Percentiles rank a stretch among this genome's conserved stretches.
These are phyloP conservation scores for Rhagologus leucostigma DNA, from an alignment of 2,113 vertebrate species.

Conservation along the genomic window DNA sequence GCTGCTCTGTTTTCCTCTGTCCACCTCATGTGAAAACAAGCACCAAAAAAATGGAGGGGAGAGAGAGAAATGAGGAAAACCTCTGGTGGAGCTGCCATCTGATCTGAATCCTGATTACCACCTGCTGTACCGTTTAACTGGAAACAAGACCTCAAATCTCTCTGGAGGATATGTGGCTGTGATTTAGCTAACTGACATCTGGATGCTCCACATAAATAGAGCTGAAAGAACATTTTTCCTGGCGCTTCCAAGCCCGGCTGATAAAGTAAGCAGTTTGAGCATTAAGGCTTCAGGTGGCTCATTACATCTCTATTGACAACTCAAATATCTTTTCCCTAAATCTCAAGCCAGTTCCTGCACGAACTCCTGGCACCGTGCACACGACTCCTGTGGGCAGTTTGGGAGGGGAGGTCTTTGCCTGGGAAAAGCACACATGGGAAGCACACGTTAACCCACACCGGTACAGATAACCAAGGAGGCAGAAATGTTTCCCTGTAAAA, in stretches of 20 bases:
- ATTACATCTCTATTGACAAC: conserved; percentile 44
- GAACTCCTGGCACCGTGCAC: not conserved
- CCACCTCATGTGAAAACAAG: not conserved
- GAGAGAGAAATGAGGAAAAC: not conserved
- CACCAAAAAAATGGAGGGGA: not conserved
- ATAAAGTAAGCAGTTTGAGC: conserved; percentile 30
- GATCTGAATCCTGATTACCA: conserved; percentile 49
- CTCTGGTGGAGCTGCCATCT: conserved; percentile 9
- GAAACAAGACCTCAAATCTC: conserved; percentile 36
- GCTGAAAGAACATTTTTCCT: conserved; percentile 54
- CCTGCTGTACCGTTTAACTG: conserved; percentile 42
- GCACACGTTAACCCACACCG: rapidly evolving
- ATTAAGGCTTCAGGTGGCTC: conserved; percentile 55
- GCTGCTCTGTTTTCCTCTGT: not conserved
- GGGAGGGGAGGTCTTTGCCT: not conserved
- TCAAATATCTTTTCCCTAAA: not conserved
- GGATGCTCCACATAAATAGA: conserved; percentile 54
- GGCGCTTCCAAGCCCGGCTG: conserved; percentile 23
- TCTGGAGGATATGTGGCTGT: conserved; percentile 3
- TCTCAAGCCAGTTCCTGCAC: not conserved
- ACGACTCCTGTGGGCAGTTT: not conserved
- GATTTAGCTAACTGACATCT: conserved; percentile 54
- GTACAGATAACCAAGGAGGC: not conserved
- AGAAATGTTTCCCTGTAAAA: not conserved
- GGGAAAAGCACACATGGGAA: not conserved